A percentile compares a stretch with the other conserved stretches of the same genome.
These are phyloP conservation scores for Myiotriccus ornatus DNA, from an alignment of 2,797 vertebrate species.

Conservation along the genomic window DNA sequence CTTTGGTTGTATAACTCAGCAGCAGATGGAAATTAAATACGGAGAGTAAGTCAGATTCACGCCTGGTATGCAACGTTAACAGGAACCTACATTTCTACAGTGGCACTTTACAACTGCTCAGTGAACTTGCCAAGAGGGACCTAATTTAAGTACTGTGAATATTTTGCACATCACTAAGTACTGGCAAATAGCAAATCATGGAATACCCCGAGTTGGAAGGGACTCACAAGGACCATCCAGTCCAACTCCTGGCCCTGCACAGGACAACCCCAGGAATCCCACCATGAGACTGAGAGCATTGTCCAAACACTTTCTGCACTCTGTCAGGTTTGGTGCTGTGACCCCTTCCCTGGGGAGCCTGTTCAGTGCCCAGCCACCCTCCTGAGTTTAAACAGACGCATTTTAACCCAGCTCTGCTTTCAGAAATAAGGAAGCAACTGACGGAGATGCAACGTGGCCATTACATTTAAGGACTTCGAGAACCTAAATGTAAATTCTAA, in stretches of 20 bases:
- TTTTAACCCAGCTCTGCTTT: background rate
- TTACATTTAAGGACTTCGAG: background rate
- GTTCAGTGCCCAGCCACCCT: background rate
- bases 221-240: background rate
- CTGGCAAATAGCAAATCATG: background rate
- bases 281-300: background rate
- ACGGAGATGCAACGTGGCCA: background rate
- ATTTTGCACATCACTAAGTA: background rate
- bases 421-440: background rate
- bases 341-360: background rate
- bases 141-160: background rate
- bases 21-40: background rate
- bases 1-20: background rate
- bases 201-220: background rate
- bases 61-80: fast-evolving
- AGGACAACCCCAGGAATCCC: background rate
- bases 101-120: background rate
- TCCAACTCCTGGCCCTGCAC: background rate
- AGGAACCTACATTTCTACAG: background rate
- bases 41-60: background rate
- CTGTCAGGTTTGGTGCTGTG: background rate
- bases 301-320: background rate
- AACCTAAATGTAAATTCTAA: background rate
- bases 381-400: background rate
- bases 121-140: background rate